Percentiles rank a stretch among this genome's conserved stretches.
phyloP scores from a whole-genome alignment of 2,797 vertebrate genomes.

The Orestias chungarensis region DNA sequence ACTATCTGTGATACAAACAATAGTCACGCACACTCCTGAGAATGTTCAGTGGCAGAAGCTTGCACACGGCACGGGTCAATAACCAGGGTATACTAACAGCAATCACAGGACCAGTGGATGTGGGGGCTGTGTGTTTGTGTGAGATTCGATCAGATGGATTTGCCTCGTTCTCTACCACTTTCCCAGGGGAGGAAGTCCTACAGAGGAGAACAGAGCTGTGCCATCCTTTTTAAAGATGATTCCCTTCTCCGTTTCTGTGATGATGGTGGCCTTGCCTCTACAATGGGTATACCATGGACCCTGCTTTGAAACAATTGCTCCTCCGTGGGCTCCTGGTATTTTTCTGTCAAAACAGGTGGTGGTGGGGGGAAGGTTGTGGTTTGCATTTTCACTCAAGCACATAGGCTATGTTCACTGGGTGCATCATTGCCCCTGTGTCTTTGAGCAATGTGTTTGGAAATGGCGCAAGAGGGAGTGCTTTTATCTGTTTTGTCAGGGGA shows the following conservation, averaged over 20 bases:
- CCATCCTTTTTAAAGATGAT: slow-evolving; percentile 70
- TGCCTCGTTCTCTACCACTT: slow-evolving; percentile 72
- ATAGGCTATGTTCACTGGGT: slow-evolving; percentile 32
- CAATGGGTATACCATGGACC: slow-evolving; percentile 55
- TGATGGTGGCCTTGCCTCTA: slow-evolving; percentile 68
- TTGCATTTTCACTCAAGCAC: slow-evolving; percentile 42
- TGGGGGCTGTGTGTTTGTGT: slow-evolving; percentile 70
- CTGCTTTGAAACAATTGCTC: slow-evolving; percentile 68
- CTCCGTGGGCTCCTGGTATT: slow-evolving; percentile 48
- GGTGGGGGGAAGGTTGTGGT: slow-evolving; percentile 16
- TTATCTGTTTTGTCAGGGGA: slow-evolving; percentile 69
- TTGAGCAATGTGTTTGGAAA: slow-evolving; percentile 58
- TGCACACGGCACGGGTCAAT: slow-evolving; percentile 75
- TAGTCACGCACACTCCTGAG: slow-evolving; percentile 26
- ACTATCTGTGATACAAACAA: slow-evolving; percentile 70
- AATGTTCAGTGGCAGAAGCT: slow-evolving; percentile 59
- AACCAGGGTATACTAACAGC: slow-evolving; percentile 78
- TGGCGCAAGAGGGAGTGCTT: slow-evolving; percentile 44
- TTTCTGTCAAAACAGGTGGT: slow-evolving; percentile 42
- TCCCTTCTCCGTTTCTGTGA: slow-evolving; percentile 65
- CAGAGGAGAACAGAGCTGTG: slow-evolving; percentile 67
- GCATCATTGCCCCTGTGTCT: slow-evolving; percentile 46
- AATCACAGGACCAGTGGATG: slow-evolving; percentile 71
- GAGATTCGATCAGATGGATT: slow-evolving; percentile 78
- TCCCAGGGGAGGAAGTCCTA: slow-evolving; percentile 53